Evolutionary conservation across 1,140 invertebrate genomes (phyloP), one percentile per base, ranked within the genome.

Genomic region (Neodiprion pinetum): DNA sequence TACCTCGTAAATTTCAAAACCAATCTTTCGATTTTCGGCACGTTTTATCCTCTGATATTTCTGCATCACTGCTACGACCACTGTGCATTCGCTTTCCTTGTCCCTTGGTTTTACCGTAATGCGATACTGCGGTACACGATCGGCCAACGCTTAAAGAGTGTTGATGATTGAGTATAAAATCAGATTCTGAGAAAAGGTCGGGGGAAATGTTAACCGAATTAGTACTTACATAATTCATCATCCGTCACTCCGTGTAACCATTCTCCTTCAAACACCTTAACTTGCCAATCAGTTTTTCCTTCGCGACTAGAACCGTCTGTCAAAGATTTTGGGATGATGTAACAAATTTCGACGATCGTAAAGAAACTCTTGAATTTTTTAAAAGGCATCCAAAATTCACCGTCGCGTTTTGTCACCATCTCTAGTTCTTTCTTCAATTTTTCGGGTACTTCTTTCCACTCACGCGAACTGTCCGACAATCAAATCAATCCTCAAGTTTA

Each of bases 371-470:
- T 86, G 77, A 96, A 96, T 83, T 97, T 95, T 80, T 94, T 93
- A 82, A 93, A 96, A 0, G 95, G 94, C 94, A 97, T 97, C 98
- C 98, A 99, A 88, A 99, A 99, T 89, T 99, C 98, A 53, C 98
- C 98, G 85, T 99, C 98, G 67, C 95, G 91, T 78, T 97, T 96
- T 81, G 99, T 98, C 0, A 92, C 96, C 1, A 99, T 88, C 3
- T 97, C 97, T 48, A 99, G 89, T 78, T 95, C 93, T 81, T 95
- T 91, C 83, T 97, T 98, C 80, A 98, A 95, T 0, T 95, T 92
- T 14, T 97, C 93, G 0, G 95, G 92, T 75, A 99, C 97, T 78
- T 94, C 96, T 66, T 94, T 91, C 98, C 98, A 99, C 89, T 99
- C 97, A 0, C 93, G 92, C 1, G 95, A 95, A 79, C 94, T 95